phyloP scores from a whole-genome alignment of 2,113 vertebrate genomes.

The Macaca nemestrina region DNA sequence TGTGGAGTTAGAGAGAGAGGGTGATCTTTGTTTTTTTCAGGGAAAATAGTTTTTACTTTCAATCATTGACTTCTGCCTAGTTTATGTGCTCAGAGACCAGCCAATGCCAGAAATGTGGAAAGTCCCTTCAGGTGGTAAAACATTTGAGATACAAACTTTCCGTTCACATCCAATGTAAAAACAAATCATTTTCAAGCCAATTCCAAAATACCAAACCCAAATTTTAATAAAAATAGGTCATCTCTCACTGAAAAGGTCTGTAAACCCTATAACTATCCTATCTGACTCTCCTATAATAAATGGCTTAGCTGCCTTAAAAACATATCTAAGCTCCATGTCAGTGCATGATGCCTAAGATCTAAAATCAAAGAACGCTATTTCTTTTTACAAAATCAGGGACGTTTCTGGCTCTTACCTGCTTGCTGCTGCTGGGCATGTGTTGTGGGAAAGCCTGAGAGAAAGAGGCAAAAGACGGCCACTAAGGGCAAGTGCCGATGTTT shows the following conservation, averaged over 20 bases:
- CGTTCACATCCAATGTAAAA: background rate
- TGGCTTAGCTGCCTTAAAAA: background rate
- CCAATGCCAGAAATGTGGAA: background rate
- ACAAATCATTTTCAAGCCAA: background rate
- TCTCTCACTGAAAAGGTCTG: background rate
- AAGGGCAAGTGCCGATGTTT: constrained; percentile 83
- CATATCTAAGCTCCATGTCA: fast-evolving
- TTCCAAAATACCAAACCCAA: background rate
- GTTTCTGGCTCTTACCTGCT: constrained; percentile 79
- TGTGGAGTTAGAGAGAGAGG: background rate
- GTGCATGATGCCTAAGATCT: background rate
- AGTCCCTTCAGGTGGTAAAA: too few species aligned
- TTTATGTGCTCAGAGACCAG: background rate
- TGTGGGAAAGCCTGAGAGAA: constrained; percentile 83
- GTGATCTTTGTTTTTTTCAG: background rate
- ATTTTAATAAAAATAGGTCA: background rate
- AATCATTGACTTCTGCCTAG: background rate
- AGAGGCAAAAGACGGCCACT: constrained; percentile 82
- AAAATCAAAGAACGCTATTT: background rate
- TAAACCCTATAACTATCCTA: too few species aligned
- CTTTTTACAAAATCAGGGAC: background rate
- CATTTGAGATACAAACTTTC: background rate
- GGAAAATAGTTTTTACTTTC: background rate
- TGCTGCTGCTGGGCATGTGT: constrained; percentile 84
- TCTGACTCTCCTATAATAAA: fast-evolving